Percentiles rank a stretch among this genome's conserved stretches.
Conservation (phyloP, 2,113 vertebrate species). For the Genyomyrus donnyi region DNA sequence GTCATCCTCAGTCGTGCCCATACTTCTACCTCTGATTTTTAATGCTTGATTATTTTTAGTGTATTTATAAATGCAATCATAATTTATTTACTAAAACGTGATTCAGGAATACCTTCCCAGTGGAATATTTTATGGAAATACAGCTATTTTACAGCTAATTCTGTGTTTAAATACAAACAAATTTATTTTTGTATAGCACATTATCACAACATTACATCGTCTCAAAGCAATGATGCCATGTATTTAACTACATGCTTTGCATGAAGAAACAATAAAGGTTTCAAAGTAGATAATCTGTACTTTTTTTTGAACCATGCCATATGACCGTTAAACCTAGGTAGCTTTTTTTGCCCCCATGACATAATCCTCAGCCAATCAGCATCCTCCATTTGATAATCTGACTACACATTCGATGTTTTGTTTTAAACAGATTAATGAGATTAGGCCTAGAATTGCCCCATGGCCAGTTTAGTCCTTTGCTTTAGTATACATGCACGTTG, state of each 20-base stretch:
- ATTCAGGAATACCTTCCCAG: neutral
- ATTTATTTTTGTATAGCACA: too few relatives aligned
- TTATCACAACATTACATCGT: too few relatives aligned
- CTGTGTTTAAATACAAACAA: neutral
- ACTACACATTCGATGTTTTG: constrained; percentile 15
- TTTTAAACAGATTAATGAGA: constrained; percentile 12
- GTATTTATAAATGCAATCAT: neutral
- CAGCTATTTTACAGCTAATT: neutral
- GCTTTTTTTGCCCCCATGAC: neutral
- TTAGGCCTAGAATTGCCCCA: neutral
- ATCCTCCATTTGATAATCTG: constrained; percentile 10
- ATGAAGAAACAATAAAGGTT: neutral
- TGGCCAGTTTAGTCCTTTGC: neutral
- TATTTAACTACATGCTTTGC: neutral
- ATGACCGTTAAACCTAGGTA: constrained; percentile 14
- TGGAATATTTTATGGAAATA: neutral
- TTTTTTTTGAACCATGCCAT: neutral
- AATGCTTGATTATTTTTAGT: neutral
- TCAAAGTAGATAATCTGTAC: neutral
- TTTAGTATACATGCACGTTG: neutral
- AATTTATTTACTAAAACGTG: neutral
- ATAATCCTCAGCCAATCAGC: constrained; percentile 16
- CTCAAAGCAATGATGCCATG: neutral
- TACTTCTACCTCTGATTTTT: neutral
- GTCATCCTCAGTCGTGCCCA: neutral